A percentile compares a stretch with the other conserved stretches of the same genome.
Evolutionary conservation across 2,888 invertebrate species (phyloP).

Genomic region (Dendrolimus pini): DNA sequence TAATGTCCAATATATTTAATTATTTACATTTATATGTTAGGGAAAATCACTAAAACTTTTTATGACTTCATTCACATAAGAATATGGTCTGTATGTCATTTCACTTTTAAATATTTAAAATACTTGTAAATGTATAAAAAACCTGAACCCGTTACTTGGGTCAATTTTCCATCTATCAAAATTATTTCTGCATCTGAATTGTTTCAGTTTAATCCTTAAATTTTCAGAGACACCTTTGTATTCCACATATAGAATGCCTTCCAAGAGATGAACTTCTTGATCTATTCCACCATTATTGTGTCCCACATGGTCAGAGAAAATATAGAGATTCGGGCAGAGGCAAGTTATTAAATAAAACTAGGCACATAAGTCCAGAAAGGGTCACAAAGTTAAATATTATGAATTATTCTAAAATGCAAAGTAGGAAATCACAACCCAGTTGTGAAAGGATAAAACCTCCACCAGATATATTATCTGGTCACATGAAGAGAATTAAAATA

Average conservation of each 20-base stretch:
- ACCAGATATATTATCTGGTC: conserved; percentile 49
- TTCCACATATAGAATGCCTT: conserved; percentile 43
- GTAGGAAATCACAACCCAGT: conserved; percentile 23
- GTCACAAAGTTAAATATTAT: conserved; percentile 23
- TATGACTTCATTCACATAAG: no score
- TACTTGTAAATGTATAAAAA: no score
- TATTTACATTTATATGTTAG: no score
- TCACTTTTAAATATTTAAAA: no score
- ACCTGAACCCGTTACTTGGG: no score
- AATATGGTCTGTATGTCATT: no score
- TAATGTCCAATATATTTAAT: no score
- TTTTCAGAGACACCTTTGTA: conserved; percentile 48
- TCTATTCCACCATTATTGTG: conserved; percentile 60
- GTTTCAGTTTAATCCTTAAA: conserved; percentile 5
- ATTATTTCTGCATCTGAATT: no score
- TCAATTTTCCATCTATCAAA: no score
- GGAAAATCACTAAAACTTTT: no score
- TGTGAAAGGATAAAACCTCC: conserved; percentile 49
- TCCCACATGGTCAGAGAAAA: conserved; percentile 63
- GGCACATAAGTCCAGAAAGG: conserved; percentile 40
- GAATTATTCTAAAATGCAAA: conserved; percentile 13
- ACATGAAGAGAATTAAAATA: conserved; percentile 57
- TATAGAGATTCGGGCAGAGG: conserved; percentile 59
- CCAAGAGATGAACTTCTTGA: conserved; percentile 52
- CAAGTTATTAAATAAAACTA: conserved; percentile 48